Conservation (phyloP, 1,140 invertebrate genomes). For the Bathynomus jamesi region DNA sequence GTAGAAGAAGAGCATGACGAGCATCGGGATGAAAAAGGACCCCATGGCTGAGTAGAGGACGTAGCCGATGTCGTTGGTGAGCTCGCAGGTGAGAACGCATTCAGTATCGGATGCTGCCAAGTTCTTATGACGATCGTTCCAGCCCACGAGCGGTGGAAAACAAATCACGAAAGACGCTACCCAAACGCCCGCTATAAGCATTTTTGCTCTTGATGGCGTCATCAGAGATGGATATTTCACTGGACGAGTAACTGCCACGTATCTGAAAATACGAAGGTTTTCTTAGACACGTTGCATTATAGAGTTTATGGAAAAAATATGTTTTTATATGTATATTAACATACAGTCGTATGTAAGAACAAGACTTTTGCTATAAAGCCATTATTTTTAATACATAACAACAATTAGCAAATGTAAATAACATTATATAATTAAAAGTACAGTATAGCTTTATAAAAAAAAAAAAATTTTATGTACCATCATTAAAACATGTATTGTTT, state of each 20-base stretch:
- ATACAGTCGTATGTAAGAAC: no score
- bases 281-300: no score
- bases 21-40: conserved; percentile 92
- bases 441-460: no score
- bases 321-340: no score
- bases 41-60: conserved; percentile 81
- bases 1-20: conserved; percentile 95
- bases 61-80: conserved; percentile 78
- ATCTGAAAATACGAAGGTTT: conserved; percentile 49
- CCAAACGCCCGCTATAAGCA: conserved; percentile 85
- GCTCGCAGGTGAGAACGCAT: conserved; percentile 76
- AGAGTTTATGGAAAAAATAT: no score
- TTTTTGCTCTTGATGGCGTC: conserved; percentile 76
- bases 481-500: no score
- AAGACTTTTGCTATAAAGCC: no score
- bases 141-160: conserved; percentile 87
- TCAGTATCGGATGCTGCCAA: conserved; percentile 35
- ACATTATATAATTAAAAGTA: no score
- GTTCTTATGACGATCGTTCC: conserved; percentile 63
- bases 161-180: conserved; percentile 92
- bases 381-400: no score
- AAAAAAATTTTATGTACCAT: no score
- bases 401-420: no score
- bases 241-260: conserved; percentile 87
- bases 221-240: conserved; percentile 86